Conservation (phyloP, 2,113 vertebrate species). For the Bostrychus sinensis region DNA sequence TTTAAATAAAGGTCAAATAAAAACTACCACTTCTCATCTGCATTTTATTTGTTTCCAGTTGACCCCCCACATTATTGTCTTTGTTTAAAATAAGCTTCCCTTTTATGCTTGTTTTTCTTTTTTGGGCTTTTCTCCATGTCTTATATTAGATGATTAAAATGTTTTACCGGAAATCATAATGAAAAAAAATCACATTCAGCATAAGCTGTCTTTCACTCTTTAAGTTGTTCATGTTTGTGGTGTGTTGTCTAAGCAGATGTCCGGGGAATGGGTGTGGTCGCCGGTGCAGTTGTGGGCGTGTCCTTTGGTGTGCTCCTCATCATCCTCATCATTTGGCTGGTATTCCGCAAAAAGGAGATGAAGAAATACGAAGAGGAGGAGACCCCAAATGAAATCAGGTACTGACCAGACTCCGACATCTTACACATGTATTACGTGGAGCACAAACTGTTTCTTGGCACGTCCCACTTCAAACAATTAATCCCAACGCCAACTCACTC, state of each 20-base stretch:
- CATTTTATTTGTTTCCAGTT: too few species aligned
- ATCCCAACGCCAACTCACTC: not conserved
- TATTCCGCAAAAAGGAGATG: slow-evolving; percentile 88
- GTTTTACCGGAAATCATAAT: too few species aligned
- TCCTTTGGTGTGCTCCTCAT: slow-evolving; percentile 84
- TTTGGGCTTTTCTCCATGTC: too few species aligned
- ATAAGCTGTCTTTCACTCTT: not conserved
- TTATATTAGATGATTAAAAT: too few species aligned
- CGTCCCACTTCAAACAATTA: not conserved
- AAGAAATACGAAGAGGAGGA: slow-evolving; percentile 94
- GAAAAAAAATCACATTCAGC: too few species aligned
- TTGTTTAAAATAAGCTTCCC: too few species aligned
- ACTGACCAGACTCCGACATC: not conserved
- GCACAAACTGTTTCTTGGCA: not conserved
- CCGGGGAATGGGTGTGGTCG: slow-evolving; percentile 84
- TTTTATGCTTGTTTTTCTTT: too few species aligned
- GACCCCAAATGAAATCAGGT: slow-evolving; percentile 94
- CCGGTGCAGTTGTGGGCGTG: slow-evolving; percentile 86
- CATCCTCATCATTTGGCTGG: slow-evolving; percentile 85
- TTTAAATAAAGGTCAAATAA: too few species aligned
- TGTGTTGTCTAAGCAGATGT: slow-evolving; percentile 72
- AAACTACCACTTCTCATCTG: too few species aligned
- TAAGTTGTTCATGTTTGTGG: not conserved
- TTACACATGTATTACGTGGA: not conserved
- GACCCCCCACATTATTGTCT: too few species aligned